These are phyloP conservation scores for Pedetes capensis DNA, from an alignment of 2,113 vertebrate species.

Conservation along the genomic window DNA sequence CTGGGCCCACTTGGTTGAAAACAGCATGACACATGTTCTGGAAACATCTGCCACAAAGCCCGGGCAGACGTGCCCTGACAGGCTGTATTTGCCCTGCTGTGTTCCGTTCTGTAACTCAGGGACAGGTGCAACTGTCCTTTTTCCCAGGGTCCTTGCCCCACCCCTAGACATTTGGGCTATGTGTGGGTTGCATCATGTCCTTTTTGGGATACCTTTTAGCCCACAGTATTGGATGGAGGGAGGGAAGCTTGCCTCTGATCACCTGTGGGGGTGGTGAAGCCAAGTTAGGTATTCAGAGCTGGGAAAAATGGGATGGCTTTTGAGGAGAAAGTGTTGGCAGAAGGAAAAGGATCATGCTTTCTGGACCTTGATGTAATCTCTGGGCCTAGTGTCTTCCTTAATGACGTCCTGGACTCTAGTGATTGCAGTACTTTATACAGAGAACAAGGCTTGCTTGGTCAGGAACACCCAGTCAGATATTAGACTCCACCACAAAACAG, in stretches of 20 bases:
- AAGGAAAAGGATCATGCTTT: conserved; percentile 52
- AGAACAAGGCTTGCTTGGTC: conserved; percentile 19
- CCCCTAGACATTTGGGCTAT: background rate
- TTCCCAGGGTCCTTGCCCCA: conserved; percentile 30
- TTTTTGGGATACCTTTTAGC: background rate
- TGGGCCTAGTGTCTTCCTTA: conserved; percentile 5
- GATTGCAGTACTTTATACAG: background rate
- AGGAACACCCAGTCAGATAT: background rate
- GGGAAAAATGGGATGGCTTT: background rate
- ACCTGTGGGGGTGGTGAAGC: background rate
- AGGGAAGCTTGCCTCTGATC: background rate
- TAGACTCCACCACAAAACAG: background rate
- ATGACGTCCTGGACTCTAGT: background rate
- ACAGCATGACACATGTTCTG: conserved; percentile 50
- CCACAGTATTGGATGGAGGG: background rate
- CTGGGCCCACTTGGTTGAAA: conserved; percentile 54
- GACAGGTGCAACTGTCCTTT: conserved; percentile 10
- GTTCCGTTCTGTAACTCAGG: conserved; percentile 46
- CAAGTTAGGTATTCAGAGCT: background rate
- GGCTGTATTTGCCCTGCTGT: conserved; percentile 52
- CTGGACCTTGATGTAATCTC: conserved; percentile 20
- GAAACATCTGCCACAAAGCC: conserved; percentile 33
- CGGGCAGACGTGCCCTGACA: conserved; percentile 45
- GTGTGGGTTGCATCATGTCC: accelerated
- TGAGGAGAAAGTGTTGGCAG: background rate